These are phyloP conservation scores for Sphaeramia orbicularis DNA, from an alignment of 2,797 vertebrate genomes.

Conservation along the genomic window DNA sequence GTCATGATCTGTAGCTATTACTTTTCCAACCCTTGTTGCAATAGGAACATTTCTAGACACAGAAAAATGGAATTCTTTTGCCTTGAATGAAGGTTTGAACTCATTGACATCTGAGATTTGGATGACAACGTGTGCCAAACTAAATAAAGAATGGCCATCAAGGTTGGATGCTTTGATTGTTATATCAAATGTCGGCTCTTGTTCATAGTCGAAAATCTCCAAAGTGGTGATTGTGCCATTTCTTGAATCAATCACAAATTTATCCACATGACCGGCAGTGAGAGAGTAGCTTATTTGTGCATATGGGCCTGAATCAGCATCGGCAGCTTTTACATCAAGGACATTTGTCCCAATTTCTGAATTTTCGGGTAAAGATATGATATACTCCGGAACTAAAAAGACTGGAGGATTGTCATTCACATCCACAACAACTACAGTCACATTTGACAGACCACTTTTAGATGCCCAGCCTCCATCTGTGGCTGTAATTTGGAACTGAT, in stretches of 20 bases:
- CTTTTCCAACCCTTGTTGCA: constrained; percentile 77
- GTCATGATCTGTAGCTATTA: constrained; percentile 82
- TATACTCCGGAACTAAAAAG: constrained; percentile 74
- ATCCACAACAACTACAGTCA: constrained; percentile 80
- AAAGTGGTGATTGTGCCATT: constrained; percentile 79
- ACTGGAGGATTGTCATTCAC: constrained; percentile 85
- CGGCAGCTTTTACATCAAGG: constrained; percentile 71
- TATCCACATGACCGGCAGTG: constrained; percentile 75
- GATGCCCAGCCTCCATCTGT: constrained; percentile 81
- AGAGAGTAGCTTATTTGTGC: constrained; percentile 81
- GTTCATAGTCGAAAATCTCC: constrained; percentile 84
- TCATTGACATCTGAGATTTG: constrained; percentile 83
- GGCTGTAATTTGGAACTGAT: constrained; percentile 74
- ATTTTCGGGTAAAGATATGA: constrained; percentile 77
- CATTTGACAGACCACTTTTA: constrained; percentile 71
- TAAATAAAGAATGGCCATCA: constrained; percentile 68
- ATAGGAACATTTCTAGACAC: constrained; percentile 77
- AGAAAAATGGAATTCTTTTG: constrained; percentile 75
- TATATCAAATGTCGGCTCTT: constrained; percentile 78
- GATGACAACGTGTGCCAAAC: constrained; percentile 76
- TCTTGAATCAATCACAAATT: constrained; percentile 78
- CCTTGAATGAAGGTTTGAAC: constrained; percentile 78
- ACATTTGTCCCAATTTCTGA: constrained; percentile 71
- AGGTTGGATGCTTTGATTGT: constrained; percentile 80
- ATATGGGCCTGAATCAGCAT: constrained; percentile 80